These are phyloP conservation scores for Phylloscopus collybita DNA, from an alignment of 2,797 vertebrate species.

Conservation along the genomic window DNA sequence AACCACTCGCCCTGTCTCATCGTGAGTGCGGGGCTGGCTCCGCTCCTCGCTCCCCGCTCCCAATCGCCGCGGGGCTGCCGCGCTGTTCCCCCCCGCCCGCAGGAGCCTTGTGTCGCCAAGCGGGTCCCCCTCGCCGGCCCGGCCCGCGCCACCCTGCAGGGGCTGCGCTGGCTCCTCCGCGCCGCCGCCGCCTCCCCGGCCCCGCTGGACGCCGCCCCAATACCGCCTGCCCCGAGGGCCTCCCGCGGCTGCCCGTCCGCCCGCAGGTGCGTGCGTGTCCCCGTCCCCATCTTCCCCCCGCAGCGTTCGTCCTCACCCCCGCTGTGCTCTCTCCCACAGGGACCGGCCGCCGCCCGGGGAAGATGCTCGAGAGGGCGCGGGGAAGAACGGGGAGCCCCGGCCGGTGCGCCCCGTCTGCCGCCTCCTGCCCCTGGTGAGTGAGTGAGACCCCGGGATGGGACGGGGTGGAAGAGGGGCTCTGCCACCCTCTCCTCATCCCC, in stretches of 20 bases:
- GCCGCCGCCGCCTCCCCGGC: neutral
- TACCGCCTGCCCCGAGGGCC: neutral
- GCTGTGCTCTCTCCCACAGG: neutral
- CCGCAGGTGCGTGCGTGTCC: neutral
- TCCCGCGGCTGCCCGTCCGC: neutral
- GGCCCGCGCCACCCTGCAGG: neutral
- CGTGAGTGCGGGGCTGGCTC: neutral
- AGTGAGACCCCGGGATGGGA: too few relatives aligned
- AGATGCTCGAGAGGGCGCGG: neutral
- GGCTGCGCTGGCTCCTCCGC: neutral
- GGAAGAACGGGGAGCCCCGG: neutral
- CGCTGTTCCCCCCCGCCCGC: neutral
- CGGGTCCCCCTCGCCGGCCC: neutral
- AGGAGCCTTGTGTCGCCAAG: constrained; percentile 27
- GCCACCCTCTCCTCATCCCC: too few relatives aligned
- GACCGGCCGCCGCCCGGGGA: neutral
- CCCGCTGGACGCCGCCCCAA: neutral
- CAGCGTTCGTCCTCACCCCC: too few relatives aligned
- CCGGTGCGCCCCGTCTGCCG: neutral
- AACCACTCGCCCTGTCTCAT: constrained; percentile 31
- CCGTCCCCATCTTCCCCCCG: neutral
- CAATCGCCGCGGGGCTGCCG: too few relatives aligned
- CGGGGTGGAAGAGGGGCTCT: neutral
- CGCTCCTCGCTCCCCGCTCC: too few relatives aligned
- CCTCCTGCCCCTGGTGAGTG: neutral